phyloP scores from a whole-genome alignment of 2,888 invertebrate genomes.

The Acheta domesticus region DNA sequence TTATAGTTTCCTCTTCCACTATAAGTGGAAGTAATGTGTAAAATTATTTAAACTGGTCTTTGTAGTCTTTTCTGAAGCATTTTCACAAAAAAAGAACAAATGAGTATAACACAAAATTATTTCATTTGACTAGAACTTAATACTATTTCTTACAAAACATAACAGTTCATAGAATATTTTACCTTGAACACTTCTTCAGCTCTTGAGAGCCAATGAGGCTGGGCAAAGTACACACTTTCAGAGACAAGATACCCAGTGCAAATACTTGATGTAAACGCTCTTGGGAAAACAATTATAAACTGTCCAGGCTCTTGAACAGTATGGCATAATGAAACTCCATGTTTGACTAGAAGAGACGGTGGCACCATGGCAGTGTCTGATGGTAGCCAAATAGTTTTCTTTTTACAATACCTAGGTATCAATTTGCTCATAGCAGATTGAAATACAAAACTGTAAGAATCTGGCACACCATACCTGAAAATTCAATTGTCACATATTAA shows the following conservation, averaged over 20 bases:
- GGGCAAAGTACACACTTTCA: constrained; percentile 90
- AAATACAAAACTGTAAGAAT: constrained; percentile 70
- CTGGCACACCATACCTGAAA: constrained; percentile 73
- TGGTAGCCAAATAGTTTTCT: constrained; percentile 82
- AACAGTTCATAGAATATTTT: constrained; percentile 26
- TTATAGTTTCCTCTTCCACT: background rate
- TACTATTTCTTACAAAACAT: too few species aligned
- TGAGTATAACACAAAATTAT: too few species aligned
- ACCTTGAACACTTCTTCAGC: constrained; percentile 73
- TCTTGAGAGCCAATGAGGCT: constrained; percentile 70
- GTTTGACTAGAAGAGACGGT: constrained; percentile 68
- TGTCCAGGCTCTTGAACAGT: constrained; percentile 83
- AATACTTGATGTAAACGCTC: constrained; percentile 82
- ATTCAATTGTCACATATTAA: constrained; percentile 22
- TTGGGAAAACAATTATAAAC: constrained; percentile 85
- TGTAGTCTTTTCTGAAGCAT: too few species aligned
- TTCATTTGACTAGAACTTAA: too few species aligned
- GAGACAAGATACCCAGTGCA: constrained; percentile 85
- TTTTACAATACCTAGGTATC: constrained; percentile 77
- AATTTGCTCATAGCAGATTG: constrained; percentile 70
- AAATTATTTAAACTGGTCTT: background rate
- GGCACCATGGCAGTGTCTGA: constrained; percentile 93
- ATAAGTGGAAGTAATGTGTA: background rate
- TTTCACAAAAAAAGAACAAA: too few species aligned
- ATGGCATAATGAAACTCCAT: constrained; percentile 73